These are phyloP conservation scores for Cettia cetti DNA, from an alignment of 2,113 vertebrate species.

Conservation along the genomic window DNA sequence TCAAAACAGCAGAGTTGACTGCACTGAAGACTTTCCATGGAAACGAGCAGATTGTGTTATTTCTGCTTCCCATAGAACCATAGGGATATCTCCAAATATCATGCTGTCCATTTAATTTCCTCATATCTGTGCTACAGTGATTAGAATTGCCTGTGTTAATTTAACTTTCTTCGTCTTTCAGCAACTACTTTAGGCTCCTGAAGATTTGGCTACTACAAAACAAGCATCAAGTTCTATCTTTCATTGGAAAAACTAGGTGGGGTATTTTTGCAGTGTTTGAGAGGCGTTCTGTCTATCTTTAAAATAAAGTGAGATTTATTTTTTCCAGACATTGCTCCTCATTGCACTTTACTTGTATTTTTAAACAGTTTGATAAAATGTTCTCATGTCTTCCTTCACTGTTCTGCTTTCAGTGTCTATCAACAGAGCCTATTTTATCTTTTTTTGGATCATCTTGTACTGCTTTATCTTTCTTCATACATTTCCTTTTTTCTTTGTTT, in stretches of 20 bases:
- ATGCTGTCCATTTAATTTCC: neutral
- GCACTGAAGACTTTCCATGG: neutral
- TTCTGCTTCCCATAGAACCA: neutral
- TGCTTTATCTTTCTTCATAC: neutral
- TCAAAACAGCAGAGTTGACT: neutral
- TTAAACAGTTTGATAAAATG: neutral
- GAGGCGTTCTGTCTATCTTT: neutral
- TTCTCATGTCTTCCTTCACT: neutral
- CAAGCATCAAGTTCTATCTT: neutral
- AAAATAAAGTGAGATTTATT: neutral
- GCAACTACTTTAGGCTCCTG: neutral
- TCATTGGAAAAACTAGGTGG: neutral
- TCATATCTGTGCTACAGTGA: neutral
- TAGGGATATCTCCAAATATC: neutral
- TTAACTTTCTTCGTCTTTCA: neutral
- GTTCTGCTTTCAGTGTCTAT: neutral
- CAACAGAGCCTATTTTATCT: neutral
- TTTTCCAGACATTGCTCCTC: neutral
- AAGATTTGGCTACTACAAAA: neutral
- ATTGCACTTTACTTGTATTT: neutral
- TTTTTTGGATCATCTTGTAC: neutral
- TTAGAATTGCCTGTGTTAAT: neutral
- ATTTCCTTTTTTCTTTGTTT: slow-evolving; percentile 17
- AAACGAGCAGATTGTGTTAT: neutral
- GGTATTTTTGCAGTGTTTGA: neutral